phyloP scores from a whole-genome alignment of 1,140 invertebrate species.

The Ceratina calcarata region DNA sequence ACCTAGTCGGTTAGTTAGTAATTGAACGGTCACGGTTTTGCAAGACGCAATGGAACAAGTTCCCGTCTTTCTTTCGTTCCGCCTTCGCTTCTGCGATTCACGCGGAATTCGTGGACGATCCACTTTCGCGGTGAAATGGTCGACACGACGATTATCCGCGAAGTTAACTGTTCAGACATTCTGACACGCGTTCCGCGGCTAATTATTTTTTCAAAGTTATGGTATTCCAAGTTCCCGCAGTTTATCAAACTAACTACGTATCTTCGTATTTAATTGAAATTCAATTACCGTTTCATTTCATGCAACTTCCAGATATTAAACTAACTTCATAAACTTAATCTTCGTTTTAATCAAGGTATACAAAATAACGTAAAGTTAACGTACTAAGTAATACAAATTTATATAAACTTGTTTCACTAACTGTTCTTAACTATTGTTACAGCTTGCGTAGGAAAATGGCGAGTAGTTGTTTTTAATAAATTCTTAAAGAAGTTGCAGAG shows the following conservation, averaged over 20 bases:
- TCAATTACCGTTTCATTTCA: background rate
- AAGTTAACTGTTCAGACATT: slow-evolving; percentile 26
- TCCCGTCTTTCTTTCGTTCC: slow-evolving; percentile 15
- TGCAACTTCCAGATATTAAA: too few relatives aligned
- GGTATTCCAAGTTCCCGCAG: background rate
- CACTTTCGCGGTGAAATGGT: background rate
- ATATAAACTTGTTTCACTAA: background rate
- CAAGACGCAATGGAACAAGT: slow-evolving; percentile 27
- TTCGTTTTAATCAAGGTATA: background rate
- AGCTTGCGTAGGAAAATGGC: too few relatives aligned
- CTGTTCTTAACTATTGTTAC: too few relatives aligned
- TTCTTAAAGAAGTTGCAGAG: background rate
- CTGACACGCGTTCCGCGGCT: slow-evolving; percentile 15
- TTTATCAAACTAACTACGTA: background rate
- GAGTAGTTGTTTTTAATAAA: background rate
- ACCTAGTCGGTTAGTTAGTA: slow-evolving; percentile 57
- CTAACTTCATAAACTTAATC: background rate
- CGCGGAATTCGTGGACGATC: background rate
- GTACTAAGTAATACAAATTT: too few relatives aligned
- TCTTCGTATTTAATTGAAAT: background rate
- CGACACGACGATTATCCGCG: slow-evolving; percentile 19
- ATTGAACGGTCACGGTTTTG: slow-evolving; percentile 42
- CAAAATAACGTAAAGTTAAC: too few relatives aligned
- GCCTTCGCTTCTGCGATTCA: slow-evolving; percentile 29
- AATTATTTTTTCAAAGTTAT: slow-evolving; percentile 31